A percentile compares a stretch with the other conserved stretches of the same genome.
These are phyloP conservation scores for Bubo bubo DNA, from an alignment of 2,113 vertebrate genomes.

Conservation along the genomic window DNA sequence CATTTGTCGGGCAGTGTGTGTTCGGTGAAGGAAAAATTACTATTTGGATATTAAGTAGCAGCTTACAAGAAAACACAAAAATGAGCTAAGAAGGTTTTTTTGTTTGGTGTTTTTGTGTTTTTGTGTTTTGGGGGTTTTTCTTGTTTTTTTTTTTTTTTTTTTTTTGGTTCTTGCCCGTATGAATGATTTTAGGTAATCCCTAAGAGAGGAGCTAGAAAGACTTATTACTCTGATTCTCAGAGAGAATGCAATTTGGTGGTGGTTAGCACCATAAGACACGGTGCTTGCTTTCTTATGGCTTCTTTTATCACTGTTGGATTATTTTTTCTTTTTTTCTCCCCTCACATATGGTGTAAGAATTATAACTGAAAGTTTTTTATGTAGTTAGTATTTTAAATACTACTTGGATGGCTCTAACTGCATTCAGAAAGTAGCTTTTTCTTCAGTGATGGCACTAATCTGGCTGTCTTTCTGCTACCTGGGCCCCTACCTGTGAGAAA, in stretches of 20 bases:
- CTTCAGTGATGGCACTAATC: neutral
- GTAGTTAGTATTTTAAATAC: neutral
- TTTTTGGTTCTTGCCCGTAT: neutral
- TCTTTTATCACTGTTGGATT: neutral
- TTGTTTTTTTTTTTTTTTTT: neutral
- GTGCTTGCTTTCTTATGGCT: neutral
- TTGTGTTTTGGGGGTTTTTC: neutral
- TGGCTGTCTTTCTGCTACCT: neutral
- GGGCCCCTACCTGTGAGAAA: neutral
- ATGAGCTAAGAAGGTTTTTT: neutral
- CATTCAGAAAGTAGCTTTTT: neutral
- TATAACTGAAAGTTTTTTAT: neutral
- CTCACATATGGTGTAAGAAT: neutral
- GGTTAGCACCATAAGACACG: neutral
- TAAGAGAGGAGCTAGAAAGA: neutral
- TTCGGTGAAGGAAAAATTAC: neutral
- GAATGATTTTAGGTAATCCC: neutral
- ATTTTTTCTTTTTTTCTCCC: too few species aligned
- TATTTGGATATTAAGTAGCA: neutral
- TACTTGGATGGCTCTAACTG: neutral
- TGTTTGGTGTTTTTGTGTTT: neutral
- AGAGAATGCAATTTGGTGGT: neutral
- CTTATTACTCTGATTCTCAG: neutral
- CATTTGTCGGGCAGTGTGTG: fast-evolving
- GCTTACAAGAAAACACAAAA: neutral